Evolutionary conservation across 2,888 invertebrate species (phyloP).

Genomic region (Phyllotreta cruciferae): DNA sequence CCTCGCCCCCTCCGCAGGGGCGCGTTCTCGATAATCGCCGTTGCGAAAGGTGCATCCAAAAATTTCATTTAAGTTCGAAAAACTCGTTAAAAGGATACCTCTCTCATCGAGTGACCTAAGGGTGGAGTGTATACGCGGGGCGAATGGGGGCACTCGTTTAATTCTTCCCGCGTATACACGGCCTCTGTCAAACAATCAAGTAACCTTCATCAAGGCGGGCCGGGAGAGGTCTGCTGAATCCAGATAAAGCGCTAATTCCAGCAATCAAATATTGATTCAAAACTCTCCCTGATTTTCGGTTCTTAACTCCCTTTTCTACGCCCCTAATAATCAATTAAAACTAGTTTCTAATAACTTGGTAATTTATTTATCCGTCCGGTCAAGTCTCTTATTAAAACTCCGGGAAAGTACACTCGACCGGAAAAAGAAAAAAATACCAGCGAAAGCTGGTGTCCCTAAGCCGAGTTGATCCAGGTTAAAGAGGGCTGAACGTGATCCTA

Average conservation of each 20-base stretch:
- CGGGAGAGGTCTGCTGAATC: slow-evolving; percentile 60
- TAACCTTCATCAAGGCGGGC: slow-evolving; percentile 60
- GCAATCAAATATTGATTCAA: slow-evolving; percentile 64
- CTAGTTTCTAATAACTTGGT: too few species aligned
- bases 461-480: slow-evolving; percentile 58
- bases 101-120: slow-evolving; percentile 18
- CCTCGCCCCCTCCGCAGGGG: slow-evolving; percentile 33
- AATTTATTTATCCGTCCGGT: neutral
- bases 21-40: slow-evolving; percentile 9
- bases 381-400: slow-evolving; percentile 5
- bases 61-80: too few species aligned
- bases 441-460: slow-evolving; percentile 56
- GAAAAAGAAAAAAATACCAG: slow-evolving; percentile 47
- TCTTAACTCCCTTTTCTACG: slow-evolving; percentile 45
- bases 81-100: neutral
- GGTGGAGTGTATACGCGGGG: slow-evolving; percentile 13
- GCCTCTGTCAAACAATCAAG: slow-evolving; percentile 61
- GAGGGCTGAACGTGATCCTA: slow-evolving; percentile 62
- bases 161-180: slow-evolving; percentile 60
- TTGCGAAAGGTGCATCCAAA: slow-evolving; percentile 20
- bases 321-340: too few species aligned
- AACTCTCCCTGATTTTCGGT: slow-evolving; percentile 58
- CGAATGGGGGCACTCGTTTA: slow-evolving; percentile 49
- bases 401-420: slow-evolving; percentile 8
- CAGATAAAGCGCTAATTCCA: slow-evolving; percentile 63